A percentile compares a stretch with the other conserved stretches of the same genome.
Evolutionary conservation across 2,797 vertebrate species (phyloP).

Genomic region (Odontamblyopus lacepedii): DNA sequence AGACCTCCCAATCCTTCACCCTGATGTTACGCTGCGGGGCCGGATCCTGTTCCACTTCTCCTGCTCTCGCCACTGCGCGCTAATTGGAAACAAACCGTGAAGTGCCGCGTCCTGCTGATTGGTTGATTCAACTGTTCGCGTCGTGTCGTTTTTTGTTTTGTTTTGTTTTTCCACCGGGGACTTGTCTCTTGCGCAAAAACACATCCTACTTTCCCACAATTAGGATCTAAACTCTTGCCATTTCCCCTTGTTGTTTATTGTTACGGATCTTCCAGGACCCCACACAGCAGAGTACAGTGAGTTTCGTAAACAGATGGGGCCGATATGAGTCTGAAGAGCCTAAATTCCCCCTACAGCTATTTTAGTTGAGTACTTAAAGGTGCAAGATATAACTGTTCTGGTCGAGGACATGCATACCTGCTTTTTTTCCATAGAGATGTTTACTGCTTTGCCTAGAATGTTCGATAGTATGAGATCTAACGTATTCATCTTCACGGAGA

Average conservation of each 20-base stretch:
- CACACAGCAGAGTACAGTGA: conserved; percentile 21
- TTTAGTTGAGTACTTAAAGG: neutral
- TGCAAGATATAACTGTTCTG: neutral
- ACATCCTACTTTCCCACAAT: conserved; percentile 15
- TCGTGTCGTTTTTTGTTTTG: conserved; percentile 10
- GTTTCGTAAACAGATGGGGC: conserved; percentile 31
- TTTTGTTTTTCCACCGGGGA: neutral
- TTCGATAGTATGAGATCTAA: neutral
- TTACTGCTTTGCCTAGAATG: neutral
- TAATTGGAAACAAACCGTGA: conserved; percentile 14
- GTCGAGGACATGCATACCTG: neutral
- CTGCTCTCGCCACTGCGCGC: neutral
- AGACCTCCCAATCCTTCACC: conserved; percentile 43
- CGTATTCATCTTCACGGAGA: neutral
- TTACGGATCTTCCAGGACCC: conserved; percentile 37
- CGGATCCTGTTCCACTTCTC: neutral
- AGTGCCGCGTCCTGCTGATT: neutral
- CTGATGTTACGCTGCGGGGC: neutral
- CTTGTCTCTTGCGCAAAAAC: neutral
- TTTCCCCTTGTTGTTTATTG: conserved; percentile 38
- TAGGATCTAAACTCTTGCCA: conserved; percentile 18
- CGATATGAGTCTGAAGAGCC: conserved; percentile 50
- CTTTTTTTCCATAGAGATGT: neutral
- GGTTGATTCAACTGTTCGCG: conserved; percentile 8
- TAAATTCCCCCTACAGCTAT: conserved; percentile 18